These are phyloP conservation scores for Lanius collurio DNA, from an alignment of 2,113 vertebrate species.

Conservation along the genomic window DNA sequence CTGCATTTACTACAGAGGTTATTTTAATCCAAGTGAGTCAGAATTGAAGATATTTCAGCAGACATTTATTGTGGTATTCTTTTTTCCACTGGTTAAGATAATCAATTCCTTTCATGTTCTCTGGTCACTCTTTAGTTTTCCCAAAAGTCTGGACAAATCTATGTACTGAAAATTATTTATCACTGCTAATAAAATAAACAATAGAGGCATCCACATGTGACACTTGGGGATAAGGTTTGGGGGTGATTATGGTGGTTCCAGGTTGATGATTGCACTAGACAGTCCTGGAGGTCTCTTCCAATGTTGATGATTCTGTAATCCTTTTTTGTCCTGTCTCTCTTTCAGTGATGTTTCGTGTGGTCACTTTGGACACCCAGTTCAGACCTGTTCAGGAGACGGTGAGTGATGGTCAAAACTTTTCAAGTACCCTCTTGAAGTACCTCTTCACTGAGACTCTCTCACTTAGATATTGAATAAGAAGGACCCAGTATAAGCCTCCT, in stretches of 20 bases:
- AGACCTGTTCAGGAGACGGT: conserved; percentile 35
- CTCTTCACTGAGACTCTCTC: neutral
- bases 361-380: conserved; percentile 42
- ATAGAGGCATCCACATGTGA: no score
- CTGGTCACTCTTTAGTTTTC: neutral
- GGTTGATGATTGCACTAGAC: neutral
- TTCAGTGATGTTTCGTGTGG: conserved; percentile 59
- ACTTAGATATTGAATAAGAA: neutral
- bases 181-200: neutral
- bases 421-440: neutral
- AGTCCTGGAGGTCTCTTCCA: neutral
- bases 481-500: neutral
- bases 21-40: neutral
- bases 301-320: neutral
- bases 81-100: neutral
- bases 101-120: neutral
- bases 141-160: neutral
- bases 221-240: no score
- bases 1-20: neutral
- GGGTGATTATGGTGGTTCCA: neutral
- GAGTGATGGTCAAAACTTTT: neutral
- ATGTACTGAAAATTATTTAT: neutral
- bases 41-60: neutral
- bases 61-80: neutral
- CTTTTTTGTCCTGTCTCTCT: neutral